A percentile compares a stretch with the other conserved stretches of the same genome.
Conservation (phyloP, 1,140 invertebrate species). For the Zaprionus lachaisei region DNA sequence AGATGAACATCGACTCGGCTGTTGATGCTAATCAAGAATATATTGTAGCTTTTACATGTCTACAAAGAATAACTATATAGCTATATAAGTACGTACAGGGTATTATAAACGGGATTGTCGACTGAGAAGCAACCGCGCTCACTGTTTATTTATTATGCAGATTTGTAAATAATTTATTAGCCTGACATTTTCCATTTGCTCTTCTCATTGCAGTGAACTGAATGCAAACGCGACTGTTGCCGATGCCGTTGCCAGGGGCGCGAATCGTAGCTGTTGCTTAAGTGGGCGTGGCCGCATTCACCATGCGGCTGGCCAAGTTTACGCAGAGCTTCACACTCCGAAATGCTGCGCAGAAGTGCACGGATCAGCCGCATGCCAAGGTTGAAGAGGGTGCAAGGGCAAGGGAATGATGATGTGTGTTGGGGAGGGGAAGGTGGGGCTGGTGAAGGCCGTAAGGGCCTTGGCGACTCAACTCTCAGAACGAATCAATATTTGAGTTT, state of each 20-base stretch:
- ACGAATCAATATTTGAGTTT: neutral
- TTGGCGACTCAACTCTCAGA: neutral
- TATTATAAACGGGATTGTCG: too few species aligned
- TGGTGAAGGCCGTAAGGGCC: neutral
- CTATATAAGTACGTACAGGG: too few species aligned
- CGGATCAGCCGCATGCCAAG: slow-evolving; percentile 62
- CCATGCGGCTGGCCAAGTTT: slow-evolving; percentile 79
- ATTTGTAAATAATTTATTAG: neutral
- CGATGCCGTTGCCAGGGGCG: slow-evolving; percentile 24
- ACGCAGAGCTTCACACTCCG: slow-evolving; percentile 68
- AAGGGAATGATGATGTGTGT: neutral
- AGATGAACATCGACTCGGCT: too few species aligned
- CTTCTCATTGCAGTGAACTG: slow-evolving; percentile 27
- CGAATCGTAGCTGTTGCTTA: slow-evolving; percentile 37
- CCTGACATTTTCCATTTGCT: neutral
- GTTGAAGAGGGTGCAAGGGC: slow-evolving; percentile 29
- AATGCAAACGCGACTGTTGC: slow-evolving; percentile 6
- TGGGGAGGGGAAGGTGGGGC: neutral
- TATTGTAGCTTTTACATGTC: too few species aligned
- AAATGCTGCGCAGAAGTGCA: slow-evolving; percentile 64
- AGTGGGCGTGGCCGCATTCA: slow-evolving; percentile 54
- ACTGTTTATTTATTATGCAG: neutral
- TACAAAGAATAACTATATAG: too few species aligned
- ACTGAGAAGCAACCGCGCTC: neutral
- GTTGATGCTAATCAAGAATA: too few species aligned